Percentiles rank a stretch among this genome's conserved stretches.
Evolutionary conservation across 2,113 vertebrate species (phyloP).

Genomic region (Herpetotheres cachinnans): DNA sequence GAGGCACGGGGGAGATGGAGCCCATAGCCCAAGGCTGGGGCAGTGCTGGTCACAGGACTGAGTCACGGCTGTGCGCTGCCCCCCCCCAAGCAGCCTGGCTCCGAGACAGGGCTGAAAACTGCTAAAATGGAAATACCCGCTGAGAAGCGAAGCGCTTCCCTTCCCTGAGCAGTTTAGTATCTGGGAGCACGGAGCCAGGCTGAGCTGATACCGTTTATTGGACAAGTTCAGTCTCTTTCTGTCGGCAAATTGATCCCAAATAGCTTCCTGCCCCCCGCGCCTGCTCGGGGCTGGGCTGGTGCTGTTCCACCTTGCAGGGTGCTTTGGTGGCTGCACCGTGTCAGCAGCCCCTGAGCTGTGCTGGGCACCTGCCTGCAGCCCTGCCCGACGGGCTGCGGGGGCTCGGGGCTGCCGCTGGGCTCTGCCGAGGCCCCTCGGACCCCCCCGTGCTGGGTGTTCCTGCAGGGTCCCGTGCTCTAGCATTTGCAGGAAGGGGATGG

Average conservation of each 20-base stretch:
- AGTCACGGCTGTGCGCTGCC: neutral
- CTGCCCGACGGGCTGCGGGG: fast-evolving
- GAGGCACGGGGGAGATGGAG: neutral
- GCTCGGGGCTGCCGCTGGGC: fast-evolving
- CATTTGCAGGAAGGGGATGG: neutral
- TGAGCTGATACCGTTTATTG: neutral
- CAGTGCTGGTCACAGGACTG: neutral
- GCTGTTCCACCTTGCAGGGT: neutral
- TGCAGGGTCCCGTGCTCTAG: fast-evolving
- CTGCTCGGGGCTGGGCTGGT: neutral
- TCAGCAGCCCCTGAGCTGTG: neutral
- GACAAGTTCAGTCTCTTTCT: neutral
- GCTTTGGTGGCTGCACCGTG: fast-evolving
- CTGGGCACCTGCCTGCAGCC: neutral
- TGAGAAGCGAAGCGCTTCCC: neutral
- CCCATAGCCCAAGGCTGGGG: neutral
- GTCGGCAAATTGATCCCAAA: neutral
- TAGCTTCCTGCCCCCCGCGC: neutral
- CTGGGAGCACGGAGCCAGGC: neutral
- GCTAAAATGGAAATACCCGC: constrained; percentile 18
- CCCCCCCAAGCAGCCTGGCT: neutral
- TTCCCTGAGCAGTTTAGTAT: neutral
- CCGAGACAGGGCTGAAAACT: neutral
- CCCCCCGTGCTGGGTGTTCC: neutral
- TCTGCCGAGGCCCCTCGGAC: neutral